Evolutionary conservation across 30 jellyfish, hydroid and myxozoan species (phyloP), one percentile per base, ranked within the genome.

Genomic region (Sanderia malayensis): DNA sequence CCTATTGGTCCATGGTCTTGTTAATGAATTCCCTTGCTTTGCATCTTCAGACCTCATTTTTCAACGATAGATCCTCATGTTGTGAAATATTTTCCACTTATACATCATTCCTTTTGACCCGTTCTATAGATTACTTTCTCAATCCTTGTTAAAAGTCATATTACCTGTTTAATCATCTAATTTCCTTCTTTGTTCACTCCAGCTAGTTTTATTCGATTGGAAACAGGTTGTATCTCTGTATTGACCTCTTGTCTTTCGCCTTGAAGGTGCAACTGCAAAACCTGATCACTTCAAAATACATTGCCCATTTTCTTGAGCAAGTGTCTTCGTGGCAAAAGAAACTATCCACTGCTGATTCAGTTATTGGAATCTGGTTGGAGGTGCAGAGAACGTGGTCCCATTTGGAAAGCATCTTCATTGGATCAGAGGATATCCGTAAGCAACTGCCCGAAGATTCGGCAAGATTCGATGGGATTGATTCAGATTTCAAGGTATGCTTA

Each of bases 381-480:
- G 98, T 90, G 67, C 98, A 90, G 61, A 75, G 98, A 31, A 83
- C 98, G 0, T 90, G 98, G 98, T 83, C 98, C 1, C 98, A 90
- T 84, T 78, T 90, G 53, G 98, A 90, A 46, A 90, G 98, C 76
- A 90, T 90, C 46, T 90, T 90, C 58, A 83, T 90, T 66, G 98
- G 98, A 24, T 90, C 98, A 3, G 98, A 90, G 55, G 98, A 90
- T 67, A 90, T 90, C 23, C 87, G 98, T 3, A 71, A 81, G 6
- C 98, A 90, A 46, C 58, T 90, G 59, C 98, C 98, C 0, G 98
- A 90, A 31, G 98, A 90, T 67, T 90, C 98, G 34, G 88, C 89
- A 25, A 61, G 98, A 65, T 90, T 90, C 44, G 98, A 90, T 71
- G 98, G 98, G 21, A 79, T 90, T 13, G 98, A 90, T 52, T 46